A percentile compares a stretch with the other conserved stretches of the same genome.
Evolutionary conservation across 2,797 vertebrate species (phyloP).

Genomic region (Nyctibius grandis): DNA sequence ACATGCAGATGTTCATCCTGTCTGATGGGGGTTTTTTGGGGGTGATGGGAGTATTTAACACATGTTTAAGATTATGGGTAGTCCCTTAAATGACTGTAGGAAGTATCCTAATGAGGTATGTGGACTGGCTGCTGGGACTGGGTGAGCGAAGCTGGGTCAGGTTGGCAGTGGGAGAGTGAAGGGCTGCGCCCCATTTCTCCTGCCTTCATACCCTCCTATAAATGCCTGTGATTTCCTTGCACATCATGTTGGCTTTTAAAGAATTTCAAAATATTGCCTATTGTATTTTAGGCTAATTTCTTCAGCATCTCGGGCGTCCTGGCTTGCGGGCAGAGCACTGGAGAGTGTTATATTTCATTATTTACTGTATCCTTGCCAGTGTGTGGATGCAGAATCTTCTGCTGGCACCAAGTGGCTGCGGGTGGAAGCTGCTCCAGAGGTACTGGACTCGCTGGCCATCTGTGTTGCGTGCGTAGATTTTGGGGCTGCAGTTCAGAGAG

Average conservation of each 20-base stretch:
- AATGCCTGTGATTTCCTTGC: neutral
- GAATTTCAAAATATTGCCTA: neutral
- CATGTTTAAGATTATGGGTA: rapidly evolving
- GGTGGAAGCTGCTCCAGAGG: neutral
- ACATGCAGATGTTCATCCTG: neutral
- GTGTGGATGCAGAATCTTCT: neutral
- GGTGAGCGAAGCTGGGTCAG: neutral
- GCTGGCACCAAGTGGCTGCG: slow-evolving; percentile 49
- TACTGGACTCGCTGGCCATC: rapidly evolving
- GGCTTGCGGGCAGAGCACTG: neutral
- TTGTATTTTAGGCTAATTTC: neutral
- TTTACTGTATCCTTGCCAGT: rapidly evolving
- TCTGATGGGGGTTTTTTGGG: rapidly evolving
- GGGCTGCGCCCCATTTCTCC: neutral
- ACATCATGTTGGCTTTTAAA: rapidly evolving
- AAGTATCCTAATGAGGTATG: neutral
- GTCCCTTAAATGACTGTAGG: neutral
- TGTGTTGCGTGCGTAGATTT: rapidly evolving
- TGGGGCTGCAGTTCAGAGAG: neutral
- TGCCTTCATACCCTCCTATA: neutral
- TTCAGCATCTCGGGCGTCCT: neutral
- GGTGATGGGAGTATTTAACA: rapidly evolving
- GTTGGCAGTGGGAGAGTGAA: neutral
- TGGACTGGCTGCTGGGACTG: neutral
- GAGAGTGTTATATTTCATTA: rapidly evolving